Conservation (phyloP, 2,888 invertebrate genomes). For the Drosophila basisetae region DNA sequence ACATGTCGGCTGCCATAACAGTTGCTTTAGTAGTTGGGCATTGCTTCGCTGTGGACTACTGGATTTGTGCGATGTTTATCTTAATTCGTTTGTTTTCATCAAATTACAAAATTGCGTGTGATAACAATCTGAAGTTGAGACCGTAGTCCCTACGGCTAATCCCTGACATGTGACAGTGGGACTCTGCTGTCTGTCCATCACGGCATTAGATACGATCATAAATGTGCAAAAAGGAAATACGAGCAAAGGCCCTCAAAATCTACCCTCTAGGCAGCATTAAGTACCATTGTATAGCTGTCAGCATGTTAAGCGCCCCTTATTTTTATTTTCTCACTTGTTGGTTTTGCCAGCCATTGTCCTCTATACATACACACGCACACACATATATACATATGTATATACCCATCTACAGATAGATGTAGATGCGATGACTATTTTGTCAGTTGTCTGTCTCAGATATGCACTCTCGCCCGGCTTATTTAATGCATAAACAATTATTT, state of each 20-base stretch:
- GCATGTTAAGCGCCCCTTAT: conserved; percentile 69
- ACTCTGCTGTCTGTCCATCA: conserved; percentile 76
- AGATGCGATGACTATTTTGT: conserved; percentile 63
- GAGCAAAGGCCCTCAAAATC: conserved; percentile 42
- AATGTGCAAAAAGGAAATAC: conserved; percentile 67
- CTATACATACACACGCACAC: neutral
- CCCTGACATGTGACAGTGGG: conserved; percentile 68
- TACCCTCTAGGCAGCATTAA: conserved; percentile 61
- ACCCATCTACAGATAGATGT: neutral
- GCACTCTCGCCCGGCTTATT: conserved; percentile 74
- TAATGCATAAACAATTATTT: conserved; percentile 83
- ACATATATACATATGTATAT: neutral
- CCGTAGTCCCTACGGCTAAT: conserved; percentile 65
- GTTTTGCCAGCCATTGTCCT: conserved; percentile 62
- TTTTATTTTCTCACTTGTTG: conserved; percentile 66
- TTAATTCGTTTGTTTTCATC: conserved; percentile 84
- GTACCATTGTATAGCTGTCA: conserved; percentile 78
- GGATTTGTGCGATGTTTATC: conserved; percentile 74
- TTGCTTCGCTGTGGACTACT: conserved; percentile 54
- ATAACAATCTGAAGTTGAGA: conserved; percentile 79
- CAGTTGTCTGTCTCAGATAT: conserved; percentile 69
- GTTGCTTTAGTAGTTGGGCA: neutral
- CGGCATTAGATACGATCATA: conserved; percentile 78
- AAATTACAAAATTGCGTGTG: conserved; percentile 84
- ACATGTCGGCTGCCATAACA: neutral